Evolutionary conservation across 1,140 invertebrate genomes (phyloP).

Genomic region (Diprion similis): DNA sequence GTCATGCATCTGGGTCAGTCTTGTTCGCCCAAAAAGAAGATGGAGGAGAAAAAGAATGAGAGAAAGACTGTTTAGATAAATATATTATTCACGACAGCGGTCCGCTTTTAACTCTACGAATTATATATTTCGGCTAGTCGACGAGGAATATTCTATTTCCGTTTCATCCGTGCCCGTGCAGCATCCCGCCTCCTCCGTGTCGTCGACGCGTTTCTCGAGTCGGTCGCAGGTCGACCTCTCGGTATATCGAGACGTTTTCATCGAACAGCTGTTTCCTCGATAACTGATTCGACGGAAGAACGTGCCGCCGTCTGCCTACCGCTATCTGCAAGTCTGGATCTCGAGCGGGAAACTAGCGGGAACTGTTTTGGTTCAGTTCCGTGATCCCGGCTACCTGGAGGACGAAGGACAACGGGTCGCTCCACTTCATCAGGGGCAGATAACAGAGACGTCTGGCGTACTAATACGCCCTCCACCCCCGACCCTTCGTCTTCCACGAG

Average conservation of each 20-base stretch:
- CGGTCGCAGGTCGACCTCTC: too few relatives aligned
- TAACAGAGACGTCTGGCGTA: conserved; percentile 55
- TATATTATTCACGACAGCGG: too few relatives aligned
- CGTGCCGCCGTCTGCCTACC: neutral
- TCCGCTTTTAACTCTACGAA: too few relatives aligned
- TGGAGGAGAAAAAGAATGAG: too few relatives aligned
- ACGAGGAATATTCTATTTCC: too few relatives aligned
- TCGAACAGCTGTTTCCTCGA: conserved; percentile 1
- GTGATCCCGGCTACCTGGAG: neutral
- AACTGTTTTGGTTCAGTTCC: neutral
- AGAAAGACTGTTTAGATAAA: too few relatives aligned
- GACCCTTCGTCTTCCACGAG: neutral
- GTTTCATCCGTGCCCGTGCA: too few relatives aligned
- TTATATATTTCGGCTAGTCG: too few relatives aligned
- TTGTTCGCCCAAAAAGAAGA: neutral
- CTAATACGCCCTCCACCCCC: conserved; percentile 34
- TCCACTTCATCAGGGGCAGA: conserved; percentile 41
- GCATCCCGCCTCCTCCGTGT: too few relatives aligned
- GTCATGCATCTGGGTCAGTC: neutral
- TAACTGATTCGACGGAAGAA: neutral
- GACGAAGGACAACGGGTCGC: conserved; percentile 45
- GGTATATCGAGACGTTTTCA: neutral
- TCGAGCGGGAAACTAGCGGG: neutral
- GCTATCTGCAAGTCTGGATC: neutral
- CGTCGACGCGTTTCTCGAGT: too few relatives aligned